phyloP scores from a whole-genome alignment of 2,888 invertebrate species.

The Lagria hirta region DNA sequence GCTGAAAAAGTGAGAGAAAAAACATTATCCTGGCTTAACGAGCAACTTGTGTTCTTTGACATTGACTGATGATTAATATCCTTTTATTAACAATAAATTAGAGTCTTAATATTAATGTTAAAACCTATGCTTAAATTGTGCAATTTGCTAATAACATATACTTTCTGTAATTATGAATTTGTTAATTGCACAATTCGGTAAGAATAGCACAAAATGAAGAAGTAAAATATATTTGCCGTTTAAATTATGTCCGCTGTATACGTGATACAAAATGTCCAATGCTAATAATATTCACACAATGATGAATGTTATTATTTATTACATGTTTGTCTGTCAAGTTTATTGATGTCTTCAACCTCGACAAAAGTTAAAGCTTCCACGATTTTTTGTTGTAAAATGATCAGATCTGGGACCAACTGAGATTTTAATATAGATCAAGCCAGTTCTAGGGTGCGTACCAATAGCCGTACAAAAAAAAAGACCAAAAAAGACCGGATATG shows the following conservation, averaged over 20 bases:
- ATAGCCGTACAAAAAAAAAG: no score
- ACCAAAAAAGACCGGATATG: conserved; percentile 39
- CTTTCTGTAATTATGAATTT: conserved; percentile 17
- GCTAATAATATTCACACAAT: conserved; percentile 40
- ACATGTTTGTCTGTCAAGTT: conserved; percentile 39
- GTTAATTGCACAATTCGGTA: conserved; percentile 9
- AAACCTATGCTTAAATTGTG: conserved; percentile 11
- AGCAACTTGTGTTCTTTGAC: conserved; percentile 11
- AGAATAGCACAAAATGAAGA: conserved; percentile 5
- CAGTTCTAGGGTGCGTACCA: no score
- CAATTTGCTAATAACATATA: conserved; percentile 10
- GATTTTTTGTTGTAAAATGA: conserved; percentile 4
- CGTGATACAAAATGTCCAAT: conserved; percentile 24
- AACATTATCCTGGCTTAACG: neutral
- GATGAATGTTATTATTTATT: conserved; percentile 43
- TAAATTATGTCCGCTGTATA: conserved; percentile 18
- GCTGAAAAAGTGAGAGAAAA: no score
- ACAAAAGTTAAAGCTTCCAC: conserved; percentile 26
- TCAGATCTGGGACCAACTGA: conserved; percentile 20
- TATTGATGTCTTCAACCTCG: conserved; percentile 43
- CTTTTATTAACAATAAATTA: conserved; percentile 20
- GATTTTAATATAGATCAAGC: conserved; percentile 45
- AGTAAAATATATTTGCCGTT: conserved; percentile 14
- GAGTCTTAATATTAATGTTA: conserved; percentile 15
- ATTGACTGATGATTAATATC: conserved; percentile 20